Base-by-base conservation (phyloP, 2,888 invertebrate species). In the Sepioteuthis lessoniana region DNA sequence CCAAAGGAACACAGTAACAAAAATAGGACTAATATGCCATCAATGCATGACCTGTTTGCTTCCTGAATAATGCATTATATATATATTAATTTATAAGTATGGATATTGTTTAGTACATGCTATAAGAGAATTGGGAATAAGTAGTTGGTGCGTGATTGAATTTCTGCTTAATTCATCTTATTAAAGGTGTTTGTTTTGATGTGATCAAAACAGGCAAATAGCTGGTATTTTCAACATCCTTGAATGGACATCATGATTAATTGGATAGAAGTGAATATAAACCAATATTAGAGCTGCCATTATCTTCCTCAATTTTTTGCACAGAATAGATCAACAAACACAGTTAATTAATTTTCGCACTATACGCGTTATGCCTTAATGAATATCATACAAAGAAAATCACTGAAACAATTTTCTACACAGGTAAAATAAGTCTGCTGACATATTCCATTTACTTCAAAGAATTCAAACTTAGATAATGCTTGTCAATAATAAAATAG, bases 71-170 rank as follows among this genome's bases (percentile, higher is more conserved):
- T n/a, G n/a, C n/a, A n/a, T n/a, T n/a, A 76, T 76, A 19, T 76
- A 76, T 76, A 60, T 60, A 25, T 60, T 31, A 16, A 76, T 76
- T 35, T 16, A 35, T n/a, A 76, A n/a, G n/a, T 35, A 16, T 16
- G 76, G n/a, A 76, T 76, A n/a, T 76, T 76, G n/a, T 76, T 76
- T 13, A 76, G n/a, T 76, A 13, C 3, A 35, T 76, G 76, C n/a
- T 76, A 76, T 76, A 76, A 76, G n/a, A 76, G n/a, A 35, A 76
- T 76, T 76, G n/a, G n/a, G n/a, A 76, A n/a, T 76, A 76, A 76
- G n/a, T 35, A 76, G n/a, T 35, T 76, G n/a, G n/a, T 3, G 16
- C n/a, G 76, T 76, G n/a, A 76, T 76, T 76, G n/a, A 76, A 76
- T 76, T n/a, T 35, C n/a, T 10, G 25, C 16, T 76, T 16, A 76